Conservation (phyloP, 2,888 invertebrate genomes). For the Drosophila limbata region DNA sequence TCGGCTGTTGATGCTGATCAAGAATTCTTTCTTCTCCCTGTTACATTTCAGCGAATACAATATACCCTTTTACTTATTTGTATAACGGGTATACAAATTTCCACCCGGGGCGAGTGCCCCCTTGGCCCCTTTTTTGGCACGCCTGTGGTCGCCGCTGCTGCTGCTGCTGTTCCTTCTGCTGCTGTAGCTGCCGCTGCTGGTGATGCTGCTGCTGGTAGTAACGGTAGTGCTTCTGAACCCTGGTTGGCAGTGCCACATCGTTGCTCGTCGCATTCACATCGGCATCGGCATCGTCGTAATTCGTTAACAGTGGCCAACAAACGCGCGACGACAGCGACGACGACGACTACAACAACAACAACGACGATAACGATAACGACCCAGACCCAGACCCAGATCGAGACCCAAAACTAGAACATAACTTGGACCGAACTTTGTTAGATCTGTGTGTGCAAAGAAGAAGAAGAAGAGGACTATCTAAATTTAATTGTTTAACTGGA, state of each 20-base stretch:
- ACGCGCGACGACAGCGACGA: constrained; percentile 55
- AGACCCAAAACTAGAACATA: background rate
- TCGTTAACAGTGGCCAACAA: constrained; percentile 36
- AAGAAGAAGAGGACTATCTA: background rate
- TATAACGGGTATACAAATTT: too few relatives aligned
- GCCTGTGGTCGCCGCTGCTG: constrained; percentile 24
- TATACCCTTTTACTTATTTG: too few relatives aligned
- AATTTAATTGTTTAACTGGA: constrained; percentile 6
- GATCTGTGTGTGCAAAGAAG: background rate
- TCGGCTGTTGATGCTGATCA: too few relatives aligned
- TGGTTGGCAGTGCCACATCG: constrained; percentile 79
- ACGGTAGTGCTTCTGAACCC: constrained; percentile 54
- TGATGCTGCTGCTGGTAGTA: constrained; percentile 46
- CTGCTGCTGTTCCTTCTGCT: constrained; percentile 21
- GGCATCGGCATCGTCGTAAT: constrained; percentile 63
- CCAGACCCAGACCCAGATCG: constrained; percentile 15
- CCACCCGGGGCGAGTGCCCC: background rate
- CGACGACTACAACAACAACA: constrained; percentile 9
- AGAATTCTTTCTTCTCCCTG: too few relatives aligned
- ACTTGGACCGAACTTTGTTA: background rate
- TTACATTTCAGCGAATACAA: too few relatives aligned
- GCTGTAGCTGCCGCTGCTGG: constrained; percentile 28
- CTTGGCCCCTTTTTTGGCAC: background rate
- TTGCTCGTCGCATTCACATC: constrained; percentile 79
- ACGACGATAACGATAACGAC: constrained; percentile 17